A percentile compares a stretch with the other conserved stretches of the same genome.
Conservation (phyloP, 1,140 invertebrate genomes). For the Caligus rogercresseyi region DNA sequence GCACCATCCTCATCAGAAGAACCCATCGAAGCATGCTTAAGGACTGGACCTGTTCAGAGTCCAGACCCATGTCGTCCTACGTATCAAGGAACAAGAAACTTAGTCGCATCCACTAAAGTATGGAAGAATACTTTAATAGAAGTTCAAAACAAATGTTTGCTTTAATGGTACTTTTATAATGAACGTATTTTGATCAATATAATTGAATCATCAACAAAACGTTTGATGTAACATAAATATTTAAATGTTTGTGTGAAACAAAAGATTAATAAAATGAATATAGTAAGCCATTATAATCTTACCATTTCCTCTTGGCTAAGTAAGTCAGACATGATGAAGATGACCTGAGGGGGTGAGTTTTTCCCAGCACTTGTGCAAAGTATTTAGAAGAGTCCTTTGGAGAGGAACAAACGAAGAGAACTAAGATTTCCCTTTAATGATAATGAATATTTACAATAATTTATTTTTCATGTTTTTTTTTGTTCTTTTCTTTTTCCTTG, state of each 20-base stretch:
- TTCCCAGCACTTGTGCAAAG: neutral
- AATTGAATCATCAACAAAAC: neutral
- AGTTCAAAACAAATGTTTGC: too few species aligned
- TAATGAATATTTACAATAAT: neutral
- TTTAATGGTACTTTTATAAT: too few species aligned
- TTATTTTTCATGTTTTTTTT: neutral
- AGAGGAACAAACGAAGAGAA: neutral
- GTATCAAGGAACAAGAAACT: too few species aligned
- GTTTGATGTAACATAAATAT: neutral
- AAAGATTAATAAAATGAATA: neutral
- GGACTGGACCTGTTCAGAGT: slow-evolving; percentile 25
- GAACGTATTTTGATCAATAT: neutral
- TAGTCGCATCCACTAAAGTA: too few species aligned
- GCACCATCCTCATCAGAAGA: slow-evolving; percentile 39
- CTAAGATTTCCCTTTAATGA: neutral
- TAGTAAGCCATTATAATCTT: neutral
- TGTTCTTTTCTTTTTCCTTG: too few species aligned
- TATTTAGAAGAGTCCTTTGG: neutral
- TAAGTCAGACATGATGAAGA: slow-evolving; percentile 14
- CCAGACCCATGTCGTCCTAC: slow-evolving; percentile 14
- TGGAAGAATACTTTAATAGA: too few species aligned
- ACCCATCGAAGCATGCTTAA: slow-evolving; percentile 39
- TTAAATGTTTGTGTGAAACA: neutral
- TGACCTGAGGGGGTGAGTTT: too few species aligned
- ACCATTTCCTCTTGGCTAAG: slow-evolving; percentile 15